These are phyloP conservation scores for Cataglyphis rosenhaueri DNA, from an alignment of 2,888 invertebrate species.

Conservation along the genomic window DNA sequence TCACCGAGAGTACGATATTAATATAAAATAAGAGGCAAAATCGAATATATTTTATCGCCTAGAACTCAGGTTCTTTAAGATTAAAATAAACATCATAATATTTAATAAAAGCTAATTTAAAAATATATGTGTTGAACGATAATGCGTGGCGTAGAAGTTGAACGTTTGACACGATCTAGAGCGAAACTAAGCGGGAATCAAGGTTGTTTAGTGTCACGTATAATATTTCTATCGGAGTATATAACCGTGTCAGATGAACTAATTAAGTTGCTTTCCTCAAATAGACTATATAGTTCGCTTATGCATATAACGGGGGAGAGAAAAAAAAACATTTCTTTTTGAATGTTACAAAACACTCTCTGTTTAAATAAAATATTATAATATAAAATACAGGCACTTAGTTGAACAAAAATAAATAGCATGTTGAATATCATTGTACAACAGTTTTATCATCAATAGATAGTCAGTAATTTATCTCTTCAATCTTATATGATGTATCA, in stretches of 20 bases:
- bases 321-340: conserved; percentile 44
- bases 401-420: neutral
- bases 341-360: neutral
- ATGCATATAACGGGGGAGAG: conserved; percentile 29
- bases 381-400: neutral
- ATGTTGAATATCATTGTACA: neutral
- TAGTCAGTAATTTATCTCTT: neutral
- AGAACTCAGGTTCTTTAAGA: neutral
- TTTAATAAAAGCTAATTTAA: conserved; percentile 7
- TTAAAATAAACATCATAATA: conserved; percentile 10
- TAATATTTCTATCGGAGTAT: conserved; percentile 45
- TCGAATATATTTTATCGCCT: neutral
- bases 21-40: neutral
- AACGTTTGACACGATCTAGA: conserved; percentile 54
- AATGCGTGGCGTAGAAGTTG: neutral
- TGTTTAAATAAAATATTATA: neutral
- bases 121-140: conserved; percentile 19
- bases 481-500: neutral
- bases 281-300: conserved; percentile 66
- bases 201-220: conserved; percentile 46
- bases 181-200: conserved; percentile 64
- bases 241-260: conserved; percentile 68
- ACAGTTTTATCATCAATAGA: neutral
- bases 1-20: neutral
- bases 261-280: conserved; percentile 68